Percentiles rank a stretch among this genome's conserved stretches.
Evolutionary conservation across 2,113 vertebrate genomes (phyloP).

Genomic region (Lasiurus borealis): DNA sequence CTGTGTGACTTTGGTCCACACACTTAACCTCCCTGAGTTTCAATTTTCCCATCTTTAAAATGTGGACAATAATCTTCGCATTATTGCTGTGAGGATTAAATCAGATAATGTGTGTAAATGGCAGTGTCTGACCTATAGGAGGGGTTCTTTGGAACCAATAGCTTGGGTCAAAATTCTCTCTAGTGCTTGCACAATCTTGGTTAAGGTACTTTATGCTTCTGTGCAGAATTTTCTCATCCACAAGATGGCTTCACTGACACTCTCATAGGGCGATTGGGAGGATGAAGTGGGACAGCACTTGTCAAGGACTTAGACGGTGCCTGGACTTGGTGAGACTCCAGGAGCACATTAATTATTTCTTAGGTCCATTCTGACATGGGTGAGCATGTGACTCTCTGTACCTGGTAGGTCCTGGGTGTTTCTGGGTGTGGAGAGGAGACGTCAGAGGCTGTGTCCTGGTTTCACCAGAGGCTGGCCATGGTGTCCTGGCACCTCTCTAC

Average conservation of each 20-base stretch:
- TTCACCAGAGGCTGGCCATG: neutral
- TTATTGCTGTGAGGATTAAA: neutral
- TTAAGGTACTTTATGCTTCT: neutral
- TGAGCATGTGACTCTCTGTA: neutral
- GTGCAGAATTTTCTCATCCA: neutral
- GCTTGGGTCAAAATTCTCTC: neutral
- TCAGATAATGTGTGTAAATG: neutral
- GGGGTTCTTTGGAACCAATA: neutral
- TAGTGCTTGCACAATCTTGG: neutral
- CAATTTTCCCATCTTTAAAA: neutral
- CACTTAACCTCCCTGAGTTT: neutral
- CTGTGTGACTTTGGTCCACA: neutral
- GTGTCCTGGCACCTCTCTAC: neutral
- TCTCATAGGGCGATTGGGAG: neutral
- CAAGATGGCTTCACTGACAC: neutral
- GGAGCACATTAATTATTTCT: neutral
- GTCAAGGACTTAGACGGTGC: neutral
- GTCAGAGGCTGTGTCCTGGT: neutral
- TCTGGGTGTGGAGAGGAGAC: neutral
- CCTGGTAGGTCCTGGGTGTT: neutral
- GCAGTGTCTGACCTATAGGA: neutral
- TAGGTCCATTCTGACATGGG: neutral
- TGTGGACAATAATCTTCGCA: neutral
- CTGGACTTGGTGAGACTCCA: neutral
- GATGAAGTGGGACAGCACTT: no score